phyloP scores from a whole-genome alignment of 2,888 invertebrate species.

The Eurytoma californica region DNA sequence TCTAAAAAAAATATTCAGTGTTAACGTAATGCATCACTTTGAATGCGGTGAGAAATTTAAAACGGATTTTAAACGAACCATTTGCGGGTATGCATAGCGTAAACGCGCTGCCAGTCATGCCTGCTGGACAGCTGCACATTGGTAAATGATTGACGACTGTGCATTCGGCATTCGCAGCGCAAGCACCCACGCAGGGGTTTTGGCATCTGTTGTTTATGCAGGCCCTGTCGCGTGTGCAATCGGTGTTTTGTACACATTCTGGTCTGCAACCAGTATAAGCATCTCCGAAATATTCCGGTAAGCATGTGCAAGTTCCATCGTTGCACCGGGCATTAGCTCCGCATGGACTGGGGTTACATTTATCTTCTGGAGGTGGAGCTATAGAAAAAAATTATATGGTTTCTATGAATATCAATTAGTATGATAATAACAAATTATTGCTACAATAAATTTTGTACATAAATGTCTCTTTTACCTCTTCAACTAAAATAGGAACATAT shows the following conservation, averaged over 20 bases:
- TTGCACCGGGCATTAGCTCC: constrained; percentile 81
- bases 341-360: constrained; percentile 84
- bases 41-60: constrained; percentile 86
- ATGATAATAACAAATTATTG: not conserved
- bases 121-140: constrained; percentile 79
- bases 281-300: constrained; percentile 79
- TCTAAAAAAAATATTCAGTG: constrained; percentile 66
- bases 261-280: constrained; percentile 76
- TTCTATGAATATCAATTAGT: not conserved
- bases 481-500: not conserved
- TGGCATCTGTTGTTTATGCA: constrained; percentile 75
- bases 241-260: constrained; percentile 74
- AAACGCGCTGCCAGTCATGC: constrained; percentile 85
- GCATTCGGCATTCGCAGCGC: constrained; percentile 85
- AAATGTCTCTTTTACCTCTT: not conserved
- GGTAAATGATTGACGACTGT: constrained; percentile 81
- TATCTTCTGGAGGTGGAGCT: constrained; percentile 81
- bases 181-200: constrained; percentile 83
- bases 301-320: constrained; percentile 80
- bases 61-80: constrained; percentile 15
- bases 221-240: constrained; percentile 73
- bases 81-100: constrained; percentile 79
- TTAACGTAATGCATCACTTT: constrained; percentile 71
- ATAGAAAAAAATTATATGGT: constrained; percentile 79
- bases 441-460: not conserved